Conservation (phyloP, 92 coral and sea anemone genomes). For the Heteractis magnifica region DNA sequence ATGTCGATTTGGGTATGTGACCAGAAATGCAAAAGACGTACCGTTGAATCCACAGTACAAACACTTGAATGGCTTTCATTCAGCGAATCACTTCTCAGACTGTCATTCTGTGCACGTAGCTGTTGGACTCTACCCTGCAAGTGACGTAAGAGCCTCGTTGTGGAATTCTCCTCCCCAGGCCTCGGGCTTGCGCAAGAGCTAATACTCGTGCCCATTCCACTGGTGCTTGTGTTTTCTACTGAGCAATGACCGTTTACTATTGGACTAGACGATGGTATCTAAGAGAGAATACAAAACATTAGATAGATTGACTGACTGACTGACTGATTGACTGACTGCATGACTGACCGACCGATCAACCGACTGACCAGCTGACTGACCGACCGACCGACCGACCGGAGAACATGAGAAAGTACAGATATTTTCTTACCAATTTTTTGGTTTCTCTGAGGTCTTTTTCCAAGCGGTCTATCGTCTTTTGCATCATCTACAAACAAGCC, state of each 20-base stretch:
- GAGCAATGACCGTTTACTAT: conserved; percentile 72
- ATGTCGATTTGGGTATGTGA: no score
- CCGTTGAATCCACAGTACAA: conserved; percentile 50
- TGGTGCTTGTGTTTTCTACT: conserved; percentile 54
- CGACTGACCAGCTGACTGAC: no score
- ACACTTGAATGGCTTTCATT: conserved; percentile 84
- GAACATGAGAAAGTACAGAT: neutral
- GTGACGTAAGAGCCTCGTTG: conserved; percentile 89
- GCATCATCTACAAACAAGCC: conserved; percentile 56
- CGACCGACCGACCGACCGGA: neutral
- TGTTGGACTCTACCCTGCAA: conserved; percentile 96
- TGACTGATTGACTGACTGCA: no score
- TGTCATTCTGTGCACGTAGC: conserved; percentile 93
- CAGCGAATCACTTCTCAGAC: conserved; percentile 73
- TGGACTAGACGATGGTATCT: conserved; percentile 80
- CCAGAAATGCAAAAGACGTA: conserved; percentile 2
- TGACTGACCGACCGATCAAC: no score
- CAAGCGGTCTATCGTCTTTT: conserved; percentile 80
- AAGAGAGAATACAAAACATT: neutral
- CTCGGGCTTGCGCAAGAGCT: conserved; percentile 80
- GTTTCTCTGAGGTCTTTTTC: conserved; percentile 78
- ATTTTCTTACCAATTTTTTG: conserved; percentile 40
- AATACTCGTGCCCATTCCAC: conserved; percentile 84
- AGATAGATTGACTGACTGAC: neutral
- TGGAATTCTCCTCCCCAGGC: conserved; percentile 78